Evolutionary conservation across 2,113 vertebrate species (phyloP), one percentile per base, ranked within the genome.

Genomic region (Phylloscopus trochiloides): DNA sequence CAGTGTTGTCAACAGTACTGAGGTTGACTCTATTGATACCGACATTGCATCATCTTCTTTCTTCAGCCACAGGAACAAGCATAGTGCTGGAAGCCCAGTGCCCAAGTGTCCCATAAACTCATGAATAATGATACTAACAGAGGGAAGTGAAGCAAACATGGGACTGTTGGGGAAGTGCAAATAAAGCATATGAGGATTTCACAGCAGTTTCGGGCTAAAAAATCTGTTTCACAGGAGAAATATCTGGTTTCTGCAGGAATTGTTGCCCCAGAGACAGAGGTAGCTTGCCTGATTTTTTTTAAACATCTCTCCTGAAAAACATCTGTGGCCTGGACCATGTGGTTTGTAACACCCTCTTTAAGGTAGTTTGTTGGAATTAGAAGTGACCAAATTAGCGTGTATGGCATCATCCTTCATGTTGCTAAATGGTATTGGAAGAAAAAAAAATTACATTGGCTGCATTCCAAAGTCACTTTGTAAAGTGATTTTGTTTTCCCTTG

Each of bases 221-320:
- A 67, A 85, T 91, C 38, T 71, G 32, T 95, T 94, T 90, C 71
- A 72, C 74, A 68, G 88, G 85, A 94, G 36, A 92, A 88, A 78
- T 92, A 82, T 52, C 79, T 94, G n/a, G 29, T 96, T 96, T 96
- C 70, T 88, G 42, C 66, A 93, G 74, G 54, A 85, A 26, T 75
- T 88, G 34, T 92, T 95, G 58, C 61, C 92, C 55, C 58, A 82
- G 90, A 94, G 81, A 72, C 66, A 72, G 57, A 90, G 47, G 66
- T 90, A 75, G 70, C 40, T 93, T 91, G 31, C 50, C 70, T 90
- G 45, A 55, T 61, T 18, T 10, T 10, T 34, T 63, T 81, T 21
- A 52, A 17, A 40, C 7, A 4, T 78, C 31, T 82, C n/a, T 85
- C 31, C 66, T 72, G 61, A 91, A 77, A 85, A 94, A 22, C 77